These are phyloP conservation scores for Actinia equina DNA, from an alignment of 64 coral and sea anemone genomes.

Conservation along the genomic window DNA sequence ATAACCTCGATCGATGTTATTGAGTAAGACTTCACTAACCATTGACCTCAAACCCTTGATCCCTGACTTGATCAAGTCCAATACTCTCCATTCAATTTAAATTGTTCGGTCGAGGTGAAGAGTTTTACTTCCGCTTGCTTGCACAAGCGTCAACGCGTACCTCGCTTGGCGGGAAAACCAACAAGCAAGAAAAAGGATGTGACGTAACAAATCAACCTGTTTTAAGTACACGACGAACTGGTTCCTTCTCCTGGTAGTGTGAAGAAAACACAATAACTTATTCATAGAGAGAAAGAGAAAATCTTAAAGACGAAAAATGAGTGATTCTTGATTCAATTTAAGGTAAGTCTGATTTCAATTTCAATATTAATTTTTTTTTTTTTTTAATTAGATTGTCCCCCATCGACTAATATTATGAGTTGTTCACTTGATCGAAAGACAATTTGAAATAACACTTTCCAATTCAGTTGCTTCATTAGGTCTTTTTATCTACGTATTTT, in stretches of 20 bases:
- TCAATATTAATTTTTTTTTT: background rate
- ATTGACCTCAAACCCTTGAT: background rate
- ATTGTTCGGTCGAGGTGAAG: background rate
- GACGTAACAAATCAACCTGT: constrained; percentile 19
- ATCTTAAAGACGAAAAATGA: constrained; percentile 1
- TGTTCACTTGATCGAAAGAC: constrained; percentile 10
- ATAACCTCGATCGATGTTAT: background rate
- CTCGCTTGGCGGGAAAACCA: constrained; percentile 18
- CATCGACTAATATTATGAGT: background rate
- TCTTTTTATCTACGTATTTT: background rate
- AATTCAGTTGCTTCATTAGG: constrained; percentile 9
- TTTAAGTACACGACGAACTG: background rate
- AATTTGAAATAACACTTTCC: constrained; percentile 4
- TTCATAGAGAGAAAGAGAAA: background rate
- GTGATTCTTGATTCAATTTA: background rate
- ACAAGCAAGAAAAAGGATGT: background rate
- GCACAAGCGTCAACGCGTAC: background rate
- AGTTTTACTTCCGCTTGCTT: background rate
- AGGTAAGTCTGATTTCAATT: background rate
- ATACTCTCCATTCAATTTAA: background rate
- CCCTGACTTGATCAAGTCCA: background rate
- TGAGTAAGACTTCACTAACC: background rate
- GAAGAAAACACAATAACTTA: constrained; percentile 28
- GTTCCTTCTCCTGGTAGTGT: background rate
- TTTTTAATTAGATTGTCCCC: background rate